These are phyloP conservation scores for Varecia variegata DNA, from an alignment of 2,797 vertebrate species.

Conservation along the genomic window DNA sequence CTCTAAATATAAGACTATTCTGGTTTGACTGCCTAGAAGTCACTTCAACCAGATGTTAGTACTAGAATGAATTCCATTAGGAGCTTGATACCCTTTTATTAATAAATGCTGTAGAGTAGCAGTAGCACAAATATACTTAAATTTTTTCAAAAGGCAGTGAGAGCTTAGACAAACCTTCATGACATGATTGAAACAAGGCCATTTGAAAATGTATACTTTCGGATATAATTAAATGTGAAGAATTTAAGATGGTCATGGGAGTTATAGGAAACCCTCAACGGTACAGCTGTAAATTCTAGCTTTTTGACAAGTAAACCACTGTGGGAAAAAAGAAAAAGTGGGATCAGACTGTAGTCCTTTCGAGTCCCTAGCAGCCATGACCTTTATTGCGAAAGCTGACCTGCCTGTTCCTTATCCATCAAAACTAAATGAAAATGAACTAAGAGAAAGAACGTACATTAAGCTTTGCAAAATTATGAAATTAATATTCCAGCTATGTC, in stretches of 20 bases:
- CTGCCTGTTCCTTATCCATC: slow-evolving; percentile 61
- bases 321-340: neutral
- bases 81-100: neutral
- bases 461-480: slow-evolving; percentile 86
- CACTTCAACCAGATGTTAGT: neutral
- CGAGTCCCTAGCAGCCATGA: slow-evolving; percentile 52
- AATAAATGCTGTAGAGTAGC: neutral
- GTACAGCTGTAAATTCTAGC: slow-evolving; percentile 11
- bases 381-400: slow-evolving; percentile 77
- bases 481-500: slow-evolving; percentile 90
- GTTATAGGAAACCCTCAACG: neutral
- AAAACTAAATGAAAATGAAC: slow-evolving; percentile 76
- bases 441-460: slow-evolving; percentile 75
- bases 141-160: slow-evolving; percentile 16
- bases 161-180: neutral
- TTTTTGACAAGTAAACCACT: slow-evolving; percentile 55
- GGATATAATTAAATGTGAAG: slow-evolving; percentile 30
- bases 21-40: slow-evolving; percentile 9
- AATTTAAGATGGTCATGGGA: neutral
- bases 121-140: neutral
- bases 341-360: slow-evolving; percentile 39
- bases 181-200: slow-evolving; percentile 32
- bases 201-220: neutral
- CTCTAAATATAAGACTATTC: neutral
- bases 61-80: neutral